Base-by-base conservation (phyloP, 1,140 invertebrate genomes). In the Oryctes rhinoceros region DNA sequence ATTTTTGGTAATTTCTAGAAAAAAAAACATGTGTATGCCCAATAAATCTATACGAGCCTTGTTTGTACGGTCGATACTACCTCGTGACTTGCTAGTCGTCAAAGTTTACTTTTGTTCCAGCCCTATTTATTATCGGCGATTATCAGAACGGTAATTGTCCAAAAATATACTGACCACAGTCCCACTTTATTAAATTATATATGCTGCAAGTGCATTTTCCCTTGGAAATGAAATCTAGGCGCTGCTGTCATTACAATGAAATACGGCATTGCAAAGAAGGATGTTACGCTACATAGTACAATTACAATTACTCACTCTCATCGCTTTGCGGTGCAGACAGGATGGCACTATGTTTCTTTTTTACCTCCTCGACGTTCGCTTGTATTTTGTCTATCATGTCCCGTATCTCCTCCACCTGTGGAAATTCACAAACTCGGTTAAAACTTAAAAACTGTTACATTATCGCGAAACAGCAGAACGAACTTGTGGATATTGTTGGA, bases 311-410 rank as follows among this genome's bases (percentile, higher is more conserved):
- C 95, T 96, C 91, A 99, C 97, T 99, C 91, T 99, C 98, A 92
- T 99, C 98, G 86, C 97, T 98, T 87, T 98, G 97, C 81, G 98
- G 98, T 83, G 98, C 98, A 85, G 97, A 98, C 84, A 99, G 91
- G 86, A 99, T 99, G 88, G 96, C 95, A 91, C 97, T 99, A 90
- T 99, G 98, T 92, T 99, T 99, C 92, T 98, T 99, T 92, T 99
- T 99, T 47, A 99, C 98, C 90, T 99, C 97, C 88, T 99, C 98
- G 75, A 99, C 98, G 92, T 99, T 99, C 85, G 95, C 94, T 88
- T 98, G 96, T 88, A 99, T 99, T 91, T 97, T 98, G 89, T 99
- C 98, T 92, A 99, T 98, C 95, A 98, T 99, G 89, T 97, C 97
- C 83, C 98, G 94, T 89, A 99, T 99, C 90, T 99, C 98, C 90